Conservation (phyloP, 2,113 vertebrate species). For the Rafetus swinhoei region DNA sequence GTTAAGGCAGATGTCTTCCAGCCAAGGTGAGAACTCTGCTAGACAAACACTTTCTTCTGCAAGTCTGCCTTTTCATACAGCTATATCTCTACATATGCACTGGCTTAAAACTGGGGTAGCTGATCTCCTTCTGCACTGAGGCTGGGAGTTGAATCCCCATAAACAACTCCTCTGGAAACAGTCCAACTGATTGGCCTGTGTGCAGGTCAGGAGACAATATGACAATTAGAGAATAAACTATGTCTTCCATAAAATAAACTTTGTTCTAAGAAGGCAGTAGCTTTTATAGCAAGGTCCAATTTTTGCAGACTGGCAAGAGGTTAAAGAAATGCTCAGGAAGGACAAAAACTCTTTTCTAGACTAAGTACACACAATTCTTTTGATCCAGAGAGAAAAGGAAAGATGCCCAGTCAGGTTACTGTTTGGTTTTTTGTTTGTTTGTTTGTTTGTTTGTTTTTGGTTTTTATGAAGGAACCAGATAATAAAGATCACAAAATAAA, state of each 20-base stretch:
- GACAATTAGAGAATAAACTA: slow-evolving; percentile 23
- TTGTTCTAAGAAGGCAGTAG: background rate
- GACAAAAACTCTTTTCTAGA: background rate
- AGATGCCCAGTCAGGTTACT: background rate
- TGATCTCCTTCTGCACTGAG: background rate
- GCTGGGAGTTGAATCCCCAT: background rate
- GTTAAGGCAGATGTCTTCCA: background rate
- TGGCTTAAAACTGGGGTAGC: background rate
- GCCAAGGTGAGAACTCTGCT: background rate
- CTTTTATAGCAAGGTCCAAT: background rate
- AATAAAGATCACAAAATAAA: slow-evolving; percentile 3
- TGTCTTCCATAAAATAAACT: slow-evolving; percentile 42
- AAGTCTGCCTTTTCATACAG: background rate
- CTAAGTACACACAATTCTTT: slow-evolving; percentile 15
- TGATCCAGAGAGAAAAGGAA: background rate
- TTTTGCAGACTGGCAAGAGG: slow-evolving; percentile 34
- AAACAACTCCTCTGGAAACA: background rate
- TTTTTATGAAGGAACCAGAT: background rate
- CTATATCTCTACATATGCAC: rapidly evolving
- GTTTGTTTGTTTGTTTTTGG: background rate
- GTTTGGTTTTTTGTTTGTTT: background rate
- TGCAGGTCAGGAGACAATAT: background rate
- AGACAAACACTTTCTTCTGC: background rate
- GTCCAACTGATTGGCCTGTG: background rate
- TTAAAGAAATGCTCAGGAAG: slow-evolving; percentile 45